phyloP scores from a whole-genome alignment of 2,888 invertebrate species.

The Liopterus haemorrhoidalis region DNA sequence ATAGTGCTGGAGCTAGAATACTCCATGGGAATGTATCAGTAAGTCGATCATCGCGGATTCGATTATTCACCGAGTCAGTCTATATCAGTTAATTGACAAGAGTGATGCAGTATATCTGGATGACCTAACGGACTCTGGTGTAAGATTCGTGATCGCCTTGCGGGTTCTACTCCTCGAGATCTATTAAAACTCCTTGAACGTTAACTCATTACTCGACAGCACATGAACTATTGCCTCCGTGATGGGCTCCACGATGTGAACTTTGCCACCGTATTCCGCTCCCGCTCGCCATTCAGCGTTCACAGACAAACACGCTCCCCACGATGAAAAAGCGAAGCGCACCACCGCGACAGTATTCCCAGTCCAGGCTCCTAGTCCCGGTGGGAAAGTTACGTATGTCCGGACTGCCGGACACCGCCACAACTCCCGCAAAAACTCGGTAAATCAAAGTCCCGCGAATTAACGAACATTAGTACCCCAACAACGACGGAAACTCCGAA shows the following conservation, averaged over 20 bases:
- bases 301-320: neutral
- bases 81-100: conserved; percentile 8
- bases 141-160: conserved; percentile 8
- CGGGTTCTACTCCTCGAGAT: conserved; percentile 12
- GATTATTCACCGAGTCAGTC: neutral
- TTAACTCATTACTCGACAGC: neutral
- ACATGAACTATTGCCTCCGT: conserved; percentile 3
- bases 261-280: conserved; percentile 6
- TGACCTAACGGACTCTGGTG: conserved; percentile 7
- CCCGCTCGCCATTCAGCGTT: neutral
- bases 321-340: neutral
- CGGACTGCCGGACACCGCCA: too few species aligned
- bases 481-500: conserved; percentile 12
- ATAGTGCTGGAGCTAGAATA: neutral
- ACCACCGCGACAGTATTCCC: neutral
- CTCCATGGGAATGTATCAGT: neutral
- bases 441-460: conserved; percentile 17
- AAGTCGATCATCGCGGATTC: neutral
- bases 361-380: neutral
- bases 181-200: conserved; percentile 6
- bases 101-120: too few species aligned
- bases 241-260: conserved; percentile 9
- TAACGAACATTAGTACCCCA: conserved; percentile 19
- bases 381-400: neutral
- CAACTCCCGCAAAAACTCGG: conserved; percentile 17